phyloP scores from a whole-genome alignment of 2,888 invertebrate species.

The Lepidocyrtinus sp. region DNA sequence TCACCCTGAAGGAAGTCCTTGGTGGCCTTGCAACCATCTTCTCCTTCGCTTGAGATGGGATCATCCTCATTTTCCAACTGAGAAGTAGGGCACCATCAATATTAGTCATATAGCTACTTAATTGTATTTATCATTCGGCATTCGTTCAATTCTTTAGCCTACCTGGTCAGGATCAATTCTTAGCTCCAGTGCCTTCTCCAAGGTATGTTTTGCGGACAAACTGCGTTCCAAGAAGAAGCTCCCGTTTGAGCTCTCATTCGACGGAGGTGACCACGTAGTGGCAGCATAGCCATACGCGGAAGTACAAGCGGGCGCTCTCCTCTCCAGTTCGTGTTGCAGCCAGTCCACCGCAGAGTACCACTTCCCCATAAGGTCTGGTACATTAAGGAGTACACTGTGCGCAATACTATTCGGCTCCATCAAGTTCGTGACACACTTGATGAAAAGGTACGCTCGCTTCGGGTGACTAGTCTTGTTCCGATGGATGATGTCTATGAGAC shows the following conservation, averaged over 20 bases:
- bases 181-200: constrained; percentile 84
- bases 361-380: constrained; percentile 85
- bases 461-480: constrained; percentile 95
- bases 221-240: constrained; percentile 92
- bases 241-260: constrained; percentile 95
- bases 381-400: constrained; percentile 83
- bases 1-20: constrained; percentile 31
- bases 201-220: constrained; percentile 91
- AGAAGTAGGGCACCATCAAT: constrained; percentile 10
- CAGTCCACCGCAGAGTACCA: constrained; percentile 93
- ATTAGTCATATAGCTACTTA: not conserved
- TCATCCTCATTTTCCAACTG: constrained; percentile 68
- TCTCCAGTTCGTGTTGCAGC: constrained; percentile 94
- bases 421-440: constrained; percentile 93
- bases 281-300: constrained; percentile 64
- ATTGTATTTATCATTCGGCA: not conserved
- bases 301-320: constrained; percentile 67
- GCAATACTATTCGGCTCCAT: constrained; percentile 89
- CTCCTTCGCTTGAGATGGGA: constrained; percentile 68
- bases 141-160: constrained; percentile 27
- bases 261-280: constrained; percentile 84
- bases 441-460: constrained; percentile 96
- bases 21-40: constrained; percentile 52
- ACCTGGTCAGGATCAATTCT: constrained; percentile 79
- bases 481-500: constrained; percentile 92